phyloP scores from a whole-genome alignment of 2,797 vertebrate species.

The Tragelaphus oryx region DNA sequence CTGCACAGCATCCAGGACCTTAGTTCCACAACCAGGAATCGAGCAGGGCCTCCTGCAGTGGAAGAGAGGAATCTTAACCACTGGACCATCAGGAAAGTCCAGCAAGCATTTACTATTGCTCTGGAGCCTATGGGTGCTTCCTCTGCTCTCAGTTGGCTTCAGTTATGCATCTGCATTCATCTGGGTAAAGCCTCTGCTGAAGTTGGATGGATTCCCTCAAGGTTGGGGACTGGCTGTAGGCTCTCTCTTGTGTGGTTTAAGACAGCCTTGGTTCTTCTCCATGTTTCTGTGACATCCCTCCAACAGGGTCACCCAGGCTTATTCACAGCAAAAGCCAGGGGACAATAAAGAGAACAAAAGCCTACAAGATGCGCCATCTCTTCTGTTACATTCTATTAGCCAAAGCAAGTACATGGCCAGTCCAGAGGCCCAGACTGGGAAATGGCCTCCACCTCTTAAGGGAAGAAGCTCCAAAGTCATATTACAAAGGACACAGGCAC shows the following conservation, averaged over 20 bases:
- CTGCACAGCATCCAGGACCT: neutral
- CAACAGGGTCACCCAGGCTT: neutral
- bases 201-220: neutral
- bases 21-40: neutral
- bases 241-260: neutral
- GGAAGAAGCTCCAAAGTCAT: neutral
- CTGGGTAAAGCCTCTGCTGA: neutral
- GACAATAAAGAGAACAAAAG: neutral
- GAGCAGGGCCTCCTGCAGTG: neutral
- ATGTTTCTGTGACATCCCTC: neutral
- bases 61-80: neutral
- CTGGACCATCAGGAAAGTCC: neutral
- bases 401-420: neutral
- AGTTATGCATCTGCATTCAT: fast-evolving
- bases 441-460: neutral
- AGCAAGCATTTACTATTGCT: neutral
- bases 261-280: neutral
- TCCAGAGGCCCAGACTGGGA: neutral
- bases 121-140: neutral
- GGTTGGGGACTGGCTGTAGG: neutral
- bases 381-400: neutral
- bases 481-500: neutral
- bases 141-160: neutral
- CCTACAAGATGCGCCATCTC: neutral
- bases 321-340: neutral